Evolutionary conservation across 2,888 invertebrate genomes (phyloP).

Genomic region (Campaea margaritaria): DNA sequence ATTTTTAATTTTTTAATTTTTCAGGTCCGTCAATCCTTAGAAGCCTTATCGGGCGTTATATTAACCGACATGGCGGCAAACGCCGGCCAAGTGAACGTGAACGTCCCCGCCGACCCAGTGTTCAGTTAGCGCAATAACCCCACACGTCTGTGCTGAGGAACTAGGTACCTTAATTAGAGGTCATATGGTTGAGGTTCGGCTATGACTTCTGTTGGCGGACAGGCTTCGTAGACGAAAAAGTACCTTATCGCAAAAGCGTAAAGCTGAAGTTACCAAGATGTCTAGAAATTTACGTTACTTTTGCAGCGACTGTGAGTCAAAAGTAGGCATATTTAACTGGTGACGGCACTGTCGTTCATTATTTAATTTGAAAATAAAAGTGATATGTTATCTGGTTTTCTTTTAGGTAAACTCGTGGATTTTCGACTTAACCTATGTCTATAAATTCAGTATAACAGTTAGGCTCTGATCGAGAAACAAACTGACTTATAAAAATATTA

Average conservation of each 20-base stretch:
- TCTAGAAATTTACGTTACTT: background rate
- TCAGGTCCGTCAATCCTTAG: constrained; percentile 92
- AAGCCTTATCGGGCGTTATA: constrained; percentile 90
- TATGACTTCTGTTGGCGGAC: background rate
- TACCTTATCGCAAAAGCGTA: constrained; percentile 4
- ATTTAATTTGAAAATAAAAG: no score
- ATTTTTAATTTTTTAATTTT: constrained; percentile 51
- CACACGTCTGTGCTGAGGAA: constrained; percentile 12
- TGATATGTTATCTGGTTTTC: no score
- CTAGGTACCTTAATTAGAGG: constrained; percentile 8
- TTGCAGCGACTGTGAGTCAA: no score
- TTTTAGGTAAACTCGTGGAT: no score
- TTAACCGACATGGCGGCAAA: constrained; percentile 69
- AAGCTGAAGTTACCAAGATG: background rate
- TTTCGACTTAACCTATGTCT: no score
- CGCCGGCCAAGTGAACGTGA: constrained; percentile 40
- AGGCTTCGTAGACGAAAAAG: constrained; percentile 1
- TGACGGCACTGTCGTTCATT: no score
- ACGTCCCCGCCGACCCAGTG: constrained; percentile 69
- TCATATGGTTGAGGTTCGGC: background rate
- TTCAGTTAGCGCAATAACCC: constrained; percentile 69
- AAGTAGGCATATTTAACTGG: no score
- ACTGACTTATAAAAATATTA: background rate
- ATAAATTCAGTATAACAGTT: no score
- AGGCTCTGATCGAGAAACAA: no score